phyloP scores from a whole-genome alignment of 2,888 invertebrate species.

The Pterostichus madidus region DNA sequence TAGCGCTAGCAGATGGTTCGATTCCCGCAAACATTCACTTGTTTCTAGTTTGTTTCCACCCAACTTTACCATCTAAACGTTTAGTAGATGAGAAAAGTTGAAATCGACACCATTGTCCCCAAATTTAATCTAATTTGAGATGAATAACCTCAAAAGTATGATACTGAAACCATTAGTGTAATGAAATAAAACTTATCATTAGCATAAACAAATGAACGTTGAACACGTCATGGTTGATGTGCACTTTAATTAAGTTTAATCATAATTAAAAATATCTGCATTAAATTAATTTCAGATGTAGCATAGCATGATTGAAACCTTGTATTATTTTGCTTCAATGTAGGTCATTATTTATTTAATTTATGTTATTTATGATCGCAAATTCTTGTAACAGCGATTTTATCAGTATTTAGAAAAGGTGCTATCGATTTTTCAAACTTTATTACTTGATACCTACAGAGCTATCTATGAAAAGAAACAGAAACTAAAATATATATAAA shows the following conservation, averaged over 20 bases:
- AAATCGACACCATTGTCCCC: background rate
- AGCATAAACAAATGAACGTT: slow-evolving; percentile 40
- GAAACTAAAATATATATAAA: background rate
- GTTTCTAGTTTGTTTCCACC: background rate
- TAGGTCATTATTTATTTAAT: slow-evolving; percentile 39
- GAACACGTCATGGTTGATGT: slow-evolving; percentile 37
- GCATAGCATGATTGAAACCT: background rate
- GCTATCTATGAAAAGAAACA: background rate
- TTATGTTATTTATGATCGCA: slow-evolving; percentile 41
- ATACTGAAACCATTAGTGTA: slow-evolving; percentile 33
- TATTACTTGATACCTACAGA: background rate
- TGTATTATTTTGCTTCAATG: slow-evolving; percentile 8
- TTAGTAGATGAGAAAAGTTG: background rate
- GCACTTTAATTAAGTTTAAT: slow-evolving; percentile 16
- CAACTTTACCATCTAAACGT: slow-evolving; percentile 17
- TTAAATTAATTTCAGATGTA: background rate
- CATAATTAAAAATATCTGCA: slow-evolving; percentile 29
- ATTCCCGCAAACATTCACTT: slow-evolving; percentile 45
- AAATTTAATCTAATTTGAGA: background rate
- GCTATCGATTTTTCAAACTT: slow-evolving; percentile 31
- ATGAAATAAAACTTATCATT: slow-evolving; percentile 35
- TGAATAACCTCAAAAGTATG: slow-evolving; percentile 34
- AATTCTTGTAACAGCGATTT: slow-evolving; percentile 29
- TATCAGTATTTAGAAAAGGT: slow-evolving; percentile 6
- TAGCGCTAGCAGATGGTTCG: slow-evolving; percentile 46